These are phyloP conservation scores for Varanus salvator DNA, from an alignment of 2,113 vertebrate genomes.

Conservation along the genomic window DNA sequence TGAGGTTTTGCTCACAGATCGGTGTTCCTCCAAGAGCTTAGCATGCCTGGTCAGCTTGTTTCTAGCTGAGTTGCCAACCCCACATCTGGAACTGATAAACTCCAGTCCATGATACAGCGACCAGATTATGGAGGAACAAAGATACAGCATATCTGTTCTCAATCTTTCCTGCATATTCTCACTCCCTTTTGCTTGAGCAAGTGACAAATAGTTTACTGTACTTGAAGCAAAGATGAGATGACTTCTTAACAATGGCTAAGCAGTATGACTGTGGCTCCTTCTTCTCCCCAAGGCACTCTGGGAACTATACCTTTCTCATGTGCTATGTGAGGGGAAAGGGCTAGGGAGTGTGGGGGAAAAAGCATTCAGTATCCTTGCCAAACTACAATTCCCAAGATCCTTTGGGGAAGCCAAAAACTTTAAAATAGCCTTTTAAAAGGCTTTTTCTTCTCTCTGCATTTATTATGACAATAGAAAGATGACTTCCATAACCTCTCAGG, in stretches of 20 bases:
- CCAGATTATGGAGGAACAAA: slow-evolving; percentile 22
- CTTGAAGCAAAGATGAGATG: neutral
- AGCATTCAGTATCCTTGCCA: neutral
- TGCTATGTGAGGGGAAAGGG: neutral
- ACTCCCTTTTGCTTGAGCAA: neutral
- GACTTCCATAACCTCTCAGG: neutral
- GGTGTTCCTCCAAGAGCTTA: neutral
- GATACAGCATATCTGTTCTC: slow-evolving; percentile 39
- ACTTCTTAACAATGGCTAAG: neutral
- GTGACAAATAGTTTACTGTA: neutral
- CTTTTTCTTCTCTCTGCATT: neutral
- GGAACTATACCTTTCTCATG: neutral
- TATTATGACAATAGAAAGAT: neutral
- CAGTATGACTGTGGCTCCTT: neutral
- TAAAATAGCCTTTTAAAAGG: neutral
- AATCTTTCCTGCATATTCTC: neutral
- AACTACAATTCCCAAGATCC: neutral
- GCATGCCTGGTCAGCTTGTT: neutral
- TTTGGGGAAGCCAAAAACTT: neutral
- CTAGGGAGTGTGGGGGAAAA: neutral
- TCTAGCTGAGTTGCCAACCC: slow-evolving; percentile 35
- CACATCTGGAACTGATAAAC: slow-evolving; percentile 62
- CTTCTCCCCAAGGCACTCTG: neutral
- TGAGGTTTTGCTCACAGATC: neutral
- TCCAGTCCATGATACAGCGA: slow-evolving; percentile 1